Percentiles rank a stretch among this genome's conserved stretches.
phyloP scores from a whole-genome alignment of 2,888 invertebrate species.

The Aricia artaxerxes region DNA sequence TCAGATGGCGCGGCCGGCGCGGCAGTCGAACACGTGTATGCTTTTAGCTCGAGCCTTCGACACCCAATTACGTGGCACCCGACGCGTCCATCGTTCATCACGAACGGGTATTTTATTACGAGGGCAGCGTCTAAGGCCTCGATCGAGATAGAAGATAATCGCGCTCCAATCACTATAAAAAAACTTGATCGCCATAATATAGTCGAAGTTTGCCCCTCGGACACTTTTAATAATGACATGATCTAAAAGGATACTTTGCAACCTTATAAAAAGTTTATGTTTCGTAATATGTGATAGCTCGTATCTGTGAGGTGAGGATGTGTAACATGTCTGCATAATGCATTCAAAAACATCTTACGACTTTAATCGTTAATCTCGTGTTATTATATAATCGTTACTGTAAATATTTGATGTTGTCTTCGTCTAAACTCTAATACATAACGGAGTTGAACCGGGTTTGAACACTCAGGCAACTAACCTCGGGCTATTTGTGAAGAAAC shows the following conservation, averaged over 20 bases:
- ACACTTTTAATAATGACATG: constrained; percentile 17
- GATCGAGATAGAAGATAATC: constrained; percentile 23
- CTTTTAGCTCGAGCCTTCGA: constrained; percentile 74
- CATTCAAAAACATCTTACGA: not conserved
- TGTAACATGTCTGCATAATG: not conserved
- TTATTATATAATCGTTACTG: not conserved
- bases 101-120: constrained; percentile 63
- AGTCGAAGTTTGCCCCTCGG: constrained; percentile 8
- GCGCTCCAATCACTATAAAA: constrained; percentile 20
- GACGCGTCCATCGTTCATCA: constrained; percentile 68
- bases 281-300: not conserved
- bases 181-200: constrained; percentile 5
- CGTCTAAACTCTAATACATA: not conserved
- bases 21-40: constrained; percentile 69
- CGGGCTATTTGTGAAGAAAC: constrained; percentile 3
- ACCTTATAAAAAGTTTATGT: not conserved
- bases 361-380: not conserved
- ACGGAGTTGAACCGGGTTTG: constrained; percentile 1
- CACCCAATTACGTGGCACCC: constrained; percentile 72
- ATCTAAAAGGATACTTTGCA: constrained; percentile 1
- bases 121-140: constrained; percentile 31
- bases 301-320: not conserved
- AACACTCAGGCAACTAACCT: not conserved
- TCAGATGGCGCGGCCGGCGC: constrained; percentile 56
- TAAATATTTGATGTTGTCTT: constrained; percentile 2